Percentiles rank a stretch among this genome's conserved stretches.
Evolutionary conservation across 2,888 invertebrate genomes (phyloP).

Genomic region (Philonicus albiceps): DNA sequence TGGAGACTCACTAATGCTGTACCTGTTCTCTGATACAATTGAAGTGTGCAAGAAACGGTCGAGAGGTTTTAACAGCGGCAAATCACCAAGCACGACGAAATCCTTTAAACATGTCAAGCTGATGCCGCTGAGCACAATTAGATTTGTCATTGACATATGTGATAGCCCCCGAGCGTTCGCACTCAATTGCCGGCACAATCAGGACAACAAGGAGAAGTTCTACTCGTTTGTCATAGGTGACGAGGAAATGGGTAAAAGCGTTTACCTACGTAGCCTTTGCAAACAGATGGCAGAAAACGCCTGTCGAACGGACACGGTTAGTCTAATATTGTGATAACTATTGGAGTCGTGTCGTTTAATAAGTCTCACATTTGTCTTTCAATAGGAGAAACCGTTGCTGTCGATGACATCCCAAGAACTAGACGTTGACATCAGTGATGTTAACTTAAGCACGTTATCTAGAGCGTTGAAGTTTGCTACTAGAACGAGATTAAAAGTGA

Average conservation of each 20-base stretch:
- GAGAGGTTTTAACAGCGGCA: slow-evolving; percentile 74
- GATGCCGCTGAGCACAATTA: slow-evolving; percentile 87
- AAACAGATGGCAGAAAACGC: slow-evolving; percentile 92
- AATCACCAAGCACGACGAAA: slow-evolving; percentile 79
- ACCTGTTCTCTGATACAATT: slow-evolving; percentile 93
- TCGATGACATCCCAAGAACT: slow-evolving; percentile 70
- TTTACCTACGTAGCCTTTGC: slow-evolving; percentile 83
- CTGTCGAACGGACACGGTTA: slow-evolving; percentile 91
- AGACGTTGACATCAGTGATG: slow-evolving; percentile 88
- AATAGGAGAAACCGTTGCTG: slow-evolving; percentile 60
- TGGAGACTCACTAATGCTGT: slow-evolving; percentile 86
- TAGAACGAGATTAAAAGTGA: slow-evolving; percentile 79
- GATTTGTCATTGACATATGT: slow-evolving; percentile 88
- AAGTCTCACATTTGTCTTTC: background rate
- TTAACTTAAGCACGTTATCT: slow-evolving; percentile 84
- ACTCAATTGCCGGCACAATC: slow-evolving; percentile 84
- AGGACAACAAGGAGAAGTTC: slow-evolving; percentile 85
- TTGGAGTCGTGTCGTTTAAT: background rate
- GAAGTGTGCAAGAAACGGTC: slow-evolving; percentile 90
- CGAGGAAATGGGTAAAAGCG: slow-evolving; percentile 81
- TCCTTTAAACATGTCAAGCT: slow-evolving; percentile 91
- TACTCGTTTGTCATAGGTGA: slow-evolving; percentile 87
- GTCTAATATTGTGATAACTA: slow-evolving; percentile 54
- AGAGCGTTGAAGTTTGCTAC: slow-evolving; percentile 91
- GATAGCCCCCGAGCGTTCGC: slow-evolving; percentile 92